Conservation (phyloP, 2,113 vertebrate genomes). For the Zosterops borbonicus region DNA sequence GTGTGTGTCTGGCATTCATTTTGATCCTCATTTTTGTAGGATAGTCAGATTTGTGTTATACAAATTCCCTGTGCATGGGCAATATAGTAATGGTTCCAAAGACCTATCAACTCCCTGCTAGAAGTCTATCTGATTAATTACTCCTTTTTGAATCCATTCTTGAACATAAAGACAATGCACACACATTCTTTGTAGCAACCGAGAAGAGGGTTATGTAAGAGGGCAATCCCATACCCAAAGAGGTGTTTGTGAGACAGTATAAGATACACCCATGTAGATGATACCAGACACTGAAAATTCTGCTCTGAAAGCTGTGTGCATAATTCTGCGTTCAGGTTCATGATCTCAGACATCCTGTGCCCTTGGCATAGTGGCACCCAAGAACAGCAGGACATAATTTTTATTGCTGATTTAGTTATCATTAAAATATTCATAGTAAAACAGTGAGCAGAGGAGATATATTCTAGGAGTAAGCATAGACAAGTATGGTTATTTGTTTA, state of each 20-base stretch:
- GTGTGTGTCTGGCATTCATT: background rate
- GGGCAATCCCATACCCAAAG: background rate
- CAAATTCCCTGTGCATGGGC: background rate
- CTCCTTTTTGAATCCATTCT: background rate
- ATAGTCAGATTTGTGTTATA: background rate
- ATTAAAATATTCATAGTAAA: background rate
- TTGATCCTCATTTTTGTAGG: background rate
- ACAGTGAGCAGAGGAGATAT: background rate
- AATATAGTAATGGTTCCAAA: background rate
- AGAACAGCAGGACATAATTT: fast-evolving
- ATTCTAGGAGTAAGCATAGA: background rate
- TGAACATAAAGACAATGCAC: background rate
- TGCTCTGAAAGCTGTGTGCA: background rate
- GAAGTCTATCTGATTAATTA: background rate
- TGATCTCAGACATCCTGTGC: no score
- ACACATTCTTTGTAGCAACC: background rate
- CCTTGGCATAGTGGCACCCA: background rate
- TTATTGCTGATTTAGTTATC: background rate
- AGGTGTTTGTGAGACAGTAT: background rate
- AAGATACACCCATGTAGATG: background rate
- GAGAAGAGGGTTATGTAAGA: background rate
- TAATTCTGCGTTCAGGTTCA: background rate
- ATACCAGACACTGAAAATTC: background rate
- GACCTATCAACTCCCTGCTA: background rate
- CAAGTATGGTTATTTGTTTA: background rate